Percentiles rank a stretch among this genome's conserved stretches.
Conservation (phyloP, 2,797 vertebrate species). For the Dicrostonyx torquatus region DNA sequence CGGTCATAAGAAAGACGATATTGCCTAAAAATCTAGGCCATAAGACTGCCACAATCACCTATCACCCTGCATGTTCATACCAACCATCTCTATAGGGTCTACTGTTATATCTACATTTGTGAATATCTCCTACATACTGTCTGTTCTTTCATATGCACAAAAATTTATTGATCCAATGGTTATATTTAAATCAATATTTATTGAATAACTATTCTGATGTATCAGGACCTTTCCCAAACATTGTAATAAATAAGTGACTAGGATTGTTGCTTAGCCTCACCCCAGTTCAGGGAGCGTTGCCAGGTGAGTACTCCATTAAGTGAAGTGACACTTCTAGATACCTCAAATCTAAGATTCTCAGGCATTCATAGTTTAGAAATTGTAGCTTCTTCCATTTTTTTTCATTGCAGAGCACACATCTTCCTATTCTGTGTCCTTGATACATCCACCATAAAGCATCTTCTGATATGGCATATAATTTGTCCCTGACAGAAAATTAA, state of each 20-base stretch:
- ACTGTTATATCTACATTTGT: not conserved
- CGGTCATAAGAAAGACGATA: slow-evolving; percentile 15
- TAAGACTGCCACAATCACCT: not conserved
- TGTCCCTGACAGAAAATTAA: slow-evolving; percentile 50
- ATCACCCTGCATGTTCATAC: not conserved
- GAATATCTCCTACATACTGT: not conserved
- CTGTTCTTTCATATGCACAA: not conserved
- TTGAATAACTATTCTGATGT: slow-evolving; percentile 25
- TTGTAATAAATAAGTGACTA: slow-evolving; percentile 21
- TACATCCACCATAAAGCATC: slow-evolving; percentile 31
- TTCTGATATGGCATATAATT: slow-evolving; percentile 23
- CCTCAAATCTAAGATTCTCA: not conserved
- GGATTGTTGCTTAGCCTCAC: not conserved
- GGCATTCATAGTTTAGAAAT: not conserved
- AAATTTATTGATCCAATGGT: not conserved
- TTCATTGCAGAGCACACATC: not conserved
- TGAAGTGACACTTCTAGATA: not conserved
- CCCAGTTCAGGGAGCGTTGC: not conserved
- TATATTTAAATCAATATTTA: slow-evolving; percentile 49
- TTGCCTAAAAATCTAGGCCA: not conserved
- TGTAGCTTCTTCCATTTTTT: slow-evolving; percentile 32
- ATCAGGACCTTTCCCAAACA: slow-evolving; percentile 23
- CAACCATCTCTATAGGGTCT: not conserved
- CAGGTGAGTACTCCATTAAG: not conserved
- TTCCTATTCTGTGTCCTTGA: not conserved